Conservation (phyloP, 1,140 invertebrate genomes). For the Antheraea mylitta region DNA sequence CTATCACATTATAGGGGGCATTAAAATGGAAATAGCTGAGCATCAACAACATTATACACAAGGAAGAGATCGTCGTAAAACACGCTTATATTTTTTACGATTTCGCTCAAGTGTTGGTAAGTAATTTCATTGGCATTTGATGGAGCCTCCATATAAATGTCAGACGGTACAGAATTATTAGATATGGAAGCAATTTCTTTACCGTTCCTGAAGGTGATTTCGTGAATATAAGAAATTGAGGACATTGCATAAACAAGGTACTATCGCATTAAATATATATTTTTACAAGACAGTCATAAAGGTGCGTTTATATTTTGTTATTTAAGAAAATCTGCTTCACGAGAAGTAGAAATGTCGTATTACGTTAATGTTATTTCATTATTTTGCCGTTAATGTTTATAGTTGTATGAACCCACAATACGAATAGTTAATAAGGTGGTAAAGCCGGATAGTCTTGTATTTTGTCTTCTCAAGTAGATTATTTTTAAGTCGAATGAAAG, state of each 20-base stretch:
- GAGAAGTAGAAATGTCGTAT: neutral
- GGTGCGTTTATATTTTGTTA: neutral
- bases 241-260: neutral
- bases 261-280: neutral
- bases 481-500: neutral
- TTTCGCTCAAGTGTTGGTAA: conserved; percentile 6
- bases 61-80: neutral
- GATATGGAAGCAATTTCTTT: conserved; percentile 4
- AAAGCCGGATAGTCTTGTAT: neutral
- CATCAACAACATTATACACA: neutral
- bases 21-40: neutral
- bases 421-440: neutral
- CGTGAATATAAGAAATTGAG: conserved; percentile 1
- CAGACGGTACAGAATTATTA: conserved; percentile 7
- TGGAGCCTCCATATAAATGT: conserved; percentile 6
- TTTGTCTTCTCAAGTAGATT: neutral
- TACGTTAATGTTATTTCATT: neutral
- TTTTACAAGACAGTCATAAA: no score
- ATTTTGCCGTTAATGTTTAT: neutral
- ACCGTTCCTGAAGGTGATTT: neutral
- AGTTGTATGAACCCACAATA: neutral
- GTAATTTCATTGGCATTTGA: conserved; percentile 17
- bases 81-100: conserved; percentile 4
- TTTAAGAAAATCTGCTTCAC: neutral
- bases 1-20: neutral